Conservation (phyloP, 2,888 invertebrate genomes). For the Camptogramma bilineatum region DNA sequence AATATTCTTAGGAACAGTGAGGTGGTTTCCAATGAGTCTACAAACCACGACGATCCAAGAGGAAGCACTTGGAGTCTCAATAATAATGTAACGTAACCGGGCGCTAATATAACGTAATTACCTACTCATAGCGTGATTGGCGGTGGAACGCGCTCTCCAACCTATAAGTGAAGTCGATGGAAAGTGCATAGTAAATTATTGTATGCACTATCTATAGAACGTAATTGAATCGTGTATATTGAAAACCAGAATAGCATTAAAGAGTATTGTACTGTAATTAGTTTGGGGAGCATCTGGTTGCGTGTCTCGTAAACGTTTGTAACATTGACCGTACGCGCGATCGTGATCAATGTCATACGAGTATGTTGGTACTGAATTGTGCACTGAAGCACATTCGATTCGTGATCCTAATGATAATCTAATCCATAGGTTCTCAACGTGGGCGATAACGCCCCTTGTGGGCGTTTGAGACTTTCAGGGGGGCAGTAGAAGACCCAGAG, state of each 20-base stretch:
- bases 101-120: neutral
- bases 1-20: neutral
- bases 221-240: conserved; percentile 3
- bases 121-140: neutral
- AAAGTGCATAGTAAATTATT: neutral
- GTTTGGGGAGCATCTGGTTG: conserved; percentile 19
- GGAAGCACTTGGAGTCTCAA: neutral
- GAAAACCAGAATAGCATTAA: conserved; percentile 5
- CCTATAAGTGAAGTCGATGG: neutral
- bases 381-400: conserved; percentile 1
- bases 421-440: no score
- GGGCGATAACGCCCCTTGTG: no score
- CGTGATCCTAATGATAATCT: conserved; percentile 7
- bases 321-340: conserved; percentile 16
- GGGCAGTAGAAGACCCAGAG: no score
- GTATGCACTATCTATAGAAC: conserved; percentile 1
- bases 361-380: neutral
- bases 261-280: conserved; percentile 9
- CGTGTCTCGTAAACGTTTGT: conserved; percentile 15
- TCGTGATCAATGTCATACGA: conserved; percentile 17
- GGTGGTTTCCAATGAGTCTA: neutral
- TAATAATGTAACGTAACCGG: neutral
- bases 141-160: neutral
- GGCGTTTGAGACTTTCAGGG: no score
- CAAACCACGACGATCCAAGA: neutral